Evolutionary conservation across 2,797 vertebrate genomes (phyloP).

Genomic region (Gallinago stenura): DNA sequence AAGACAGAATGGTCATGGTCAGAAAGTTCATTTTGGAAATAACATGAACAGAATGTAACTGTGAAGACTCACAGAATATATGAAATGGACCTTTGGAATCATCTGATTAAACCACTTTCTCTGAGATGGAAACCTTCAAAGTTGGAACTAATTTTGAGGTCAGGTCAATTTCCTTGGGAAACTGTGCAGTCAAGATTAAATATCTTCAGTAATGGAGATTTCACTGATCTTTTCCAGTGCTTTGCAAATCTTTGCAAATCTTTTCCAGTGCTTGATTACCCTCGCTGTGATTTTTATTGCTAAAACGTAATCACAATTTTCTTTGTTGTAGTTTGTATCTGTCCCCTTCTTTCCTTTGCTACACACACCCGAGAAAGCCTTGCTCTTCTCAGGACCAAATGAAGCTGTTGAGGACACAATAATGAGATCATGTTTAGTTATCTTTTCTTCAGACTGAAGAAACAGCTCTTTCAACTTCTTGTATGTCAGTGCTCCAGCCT

Average conservation of each 20-base stretch:
- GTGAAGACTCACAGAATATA: not conserved
- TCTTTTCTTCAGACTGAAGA: not conserved
- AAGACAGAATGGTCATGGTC: not conserved
- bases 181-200: not conserved
- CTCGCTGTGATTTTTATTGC: not conserved
- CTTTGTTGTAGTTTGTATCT: not conserved
- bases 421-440: not conserved
- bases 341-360: not conserved
- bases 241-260: not conserved
- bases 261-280: not conserved
- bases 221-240: not conserved
- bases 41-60: not conserved
- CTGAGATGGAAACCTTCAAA: not conserved
- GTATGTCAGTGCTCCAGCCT: not conserved
- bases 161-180: not conserved
- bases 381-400: not conserved
- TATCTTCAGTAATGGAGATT: not conserved
- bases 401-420: not conserved
- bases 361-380: not conserved
- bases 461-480: not conserved
- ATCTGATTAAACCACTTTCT: not conserved
- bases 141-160: not conserved
- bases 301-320: not conserved
- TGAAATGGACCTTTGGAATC: not conserved
- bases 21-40: not conserved